Percentiles rank a stretch among this genome's conserved stretches.
Conservation (phyloP, 2,888 invertebrate genomes). For the Schizotus pectinicornis region DNA sequence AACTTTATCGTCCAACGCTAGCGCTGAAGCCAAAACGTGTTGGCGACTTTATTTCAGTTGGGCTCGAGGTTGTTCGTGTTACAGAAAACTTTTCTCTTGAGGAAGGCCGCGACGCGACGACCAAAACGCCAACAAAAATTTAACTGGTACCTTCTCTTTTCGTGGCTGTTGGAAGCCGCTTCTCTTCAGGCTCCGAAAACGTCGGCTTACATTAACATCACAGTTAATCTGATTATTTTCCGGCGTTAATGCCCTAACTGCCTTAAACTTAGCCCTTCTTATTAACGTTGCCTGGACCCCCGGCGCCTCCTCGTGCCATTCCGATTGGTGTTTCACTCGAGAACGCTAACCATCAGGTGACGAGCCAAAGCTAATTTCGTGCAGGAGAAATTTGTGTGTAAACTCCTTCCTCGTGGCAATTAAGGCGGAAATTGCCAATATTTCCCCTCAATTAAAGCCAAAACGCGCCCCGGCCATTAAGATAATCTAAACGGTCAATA, state of each 20-base stretch:
- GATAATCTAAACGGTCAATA: conserved; percentile 23
- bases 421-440: conserved; percentile 19
- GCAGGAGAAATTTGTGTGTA: neutral
- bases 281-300: conserved; percentile 9
- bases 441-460: conserved; percentile 10
- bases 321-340: neutral
- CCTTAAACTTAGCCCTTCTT: conserved; percentile 12
- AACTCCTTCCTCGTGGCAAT: conserved; percentile 9
- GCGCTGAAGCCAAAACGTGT: no score
- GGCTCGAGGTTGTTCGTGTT: no score
- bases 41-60: no score
- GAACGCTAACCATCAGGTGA: neutral
- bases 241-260: conserved; percentile 16
- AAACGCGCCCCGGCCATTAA: conserved; percentile 8
- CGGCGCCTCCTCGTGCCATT: neutral
- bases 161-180: neutral
- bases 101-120: no score
- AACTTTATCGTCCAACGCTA: no score
- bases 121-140: no score
- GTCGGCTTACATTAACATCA: conserved; percentile 19
- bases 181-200: conserved; percentile 7
- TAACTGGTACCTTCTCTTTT: conserved; percentile 1
- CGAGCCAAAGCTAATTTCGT: no score
- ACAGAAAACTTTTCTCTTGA: no score
- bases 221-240: conserved; percentile 21